Evolutionary conservation across 2,888 invertebrate species (phyloP).

Genomic region (Dicyrtoma fusca): DNA sequence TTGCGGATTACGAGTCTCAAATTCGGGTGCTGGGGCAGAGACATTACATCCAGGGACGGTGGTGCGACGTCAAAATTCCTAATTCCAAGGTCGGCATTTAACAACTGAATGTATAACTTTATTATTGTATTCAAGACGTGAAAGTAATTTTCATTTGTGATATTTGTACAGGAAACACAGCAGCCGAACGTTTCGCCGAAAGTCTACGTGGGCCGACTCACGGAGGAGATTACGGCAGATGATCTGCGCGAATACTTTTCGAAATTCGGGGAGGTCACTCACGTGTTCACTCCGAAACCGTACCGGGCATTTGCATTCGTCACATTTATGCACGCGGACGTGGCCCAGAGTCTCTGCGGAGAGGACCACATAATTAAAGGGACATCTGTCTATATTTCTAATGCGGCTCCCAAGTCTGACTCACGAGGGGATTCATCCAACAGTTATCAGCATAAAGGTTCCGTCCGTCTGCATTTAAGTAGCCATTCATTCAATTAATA

Average conservation of each 20-base stretch:
- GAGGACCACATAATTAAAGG: conserved; percentile 88
- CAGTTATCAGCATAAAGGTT: too few relatives aligned
- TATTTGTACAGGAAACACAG: conserved; percentile 69
- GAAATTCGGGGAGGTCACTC: conserved; percentile 89
- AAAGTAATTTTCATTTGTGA: too few relatives aligned
- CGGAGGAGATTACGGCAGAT: conserved; percentile 88
- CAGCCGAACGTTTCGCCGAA: conserved; percentile 85
- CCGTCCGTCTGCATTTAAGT: too few relatives aligned
- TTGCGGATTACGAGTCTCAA: conserved; percentile 90
- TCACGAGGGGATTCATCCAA: too few relatives aligned
- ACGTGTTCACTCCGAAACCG: conserved; percentile 92
- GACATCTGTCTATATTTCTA: conserved; percentile 84
- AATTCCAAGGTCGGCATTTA: conserved; percentile 91
- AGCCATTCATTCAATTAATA: not conserved
- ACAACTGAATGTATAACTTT: too few relatives aligned
- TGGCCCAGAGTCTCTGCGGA: conserved; percentile 86
- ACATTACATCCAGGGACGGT: conserved; percentile 95
- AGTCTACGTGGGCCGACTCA: conserved; percentile 93
- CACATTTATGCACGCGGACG: conserved; percentile 88
- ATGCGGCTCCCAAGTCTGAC: conserved; percentile 81
- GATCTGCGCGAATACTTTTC: conserved; percentile 88
- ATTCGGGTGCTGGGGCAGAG: conserved; percentile 92
- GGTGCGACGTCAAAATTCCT: conserved; percentile 98
- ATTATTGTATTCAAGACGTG: too few relatives aligned
- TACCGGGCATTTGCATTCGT: conserved; percentile 92